A percentile compares a stretch with the other conserved stretches of the same genome.
Conservation (phyloP, 2,888 invertebrate genomes). For the Standfussiana lucernea region DNA sequence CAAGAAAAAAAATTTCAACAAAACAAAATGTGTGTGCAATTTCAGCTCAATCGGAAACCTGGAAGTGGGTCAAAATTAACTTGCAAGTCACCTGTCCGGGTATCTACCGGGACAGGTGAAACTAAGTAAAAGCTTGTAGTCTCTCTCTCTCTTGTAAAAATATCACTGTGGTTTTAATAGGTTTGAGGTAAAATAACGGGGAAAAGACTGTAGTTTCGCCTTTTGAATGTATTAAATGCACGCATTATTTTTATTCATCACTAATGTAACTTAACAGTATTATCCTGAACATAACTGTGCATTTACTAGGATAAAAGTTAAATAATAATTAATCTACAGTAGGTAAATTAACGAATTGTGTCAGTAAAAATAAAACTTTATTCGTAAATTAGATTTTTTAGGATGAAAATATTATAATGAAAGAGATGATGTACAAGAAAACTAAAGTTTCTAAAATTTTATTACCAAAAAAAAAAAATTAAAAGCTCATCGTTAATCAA, state of each 20-base stretch:
- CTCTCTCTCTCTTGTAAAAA: no score
- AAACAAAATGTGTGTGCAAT: background rate
- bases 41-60: background rate
- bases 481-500: conserved; percentile 4
- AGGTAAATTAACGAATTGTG: conserved; percentile 20
- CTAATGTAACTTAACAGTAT: background rate
- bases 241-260: conserved; percentile 3
- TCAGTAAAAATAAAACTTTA: background rate
- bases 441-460: background rate
- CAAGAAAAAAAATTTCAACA: background rate
- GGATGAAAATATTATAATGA: background rate
- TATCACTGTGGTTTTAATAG: background rate
- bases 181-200: background rate
- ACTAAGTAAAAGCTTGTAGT: background rate
- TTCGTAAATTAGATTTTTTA: background rate
- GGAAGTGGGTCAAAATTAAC: background rate
- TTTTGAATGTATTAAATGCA: background rate
- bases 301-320: background rate
- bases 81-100: background rate
- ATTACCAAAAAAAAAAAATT: background rate
- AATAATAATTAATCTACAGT: background rate
- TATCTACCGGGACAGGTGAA: background rate
- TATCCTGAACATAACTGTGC: conserved; percentile 4
- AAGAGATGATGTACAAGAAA: background rate
- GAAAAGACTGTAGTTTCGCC: background rate